phyloP scores from a whole-genome alignment of 2,888 invertebrate genomes.

The Sthenelais limicola region DNA sequence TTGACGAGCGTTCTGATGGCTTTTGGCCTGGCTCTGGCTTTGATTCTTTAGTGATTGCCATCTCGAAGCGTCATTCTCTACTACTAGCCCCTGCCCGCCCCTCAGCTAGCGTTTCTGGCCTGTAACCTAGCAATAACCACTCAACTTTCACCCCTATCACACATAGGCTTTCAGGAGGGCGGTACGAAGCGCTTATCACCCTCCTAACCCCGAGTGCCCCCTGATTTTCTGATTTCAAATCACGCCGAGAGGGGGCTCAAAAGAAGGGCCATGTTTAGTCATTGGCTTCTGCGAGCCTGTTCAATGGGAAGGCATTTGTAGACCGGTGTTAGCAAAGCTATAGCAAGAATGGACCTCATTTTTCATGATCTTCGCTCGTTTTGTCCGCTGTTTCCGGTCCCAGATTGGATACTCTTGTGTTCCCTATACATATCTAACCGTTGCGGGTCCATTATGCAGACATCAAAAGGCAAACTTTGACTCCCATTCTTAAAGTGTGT shows the following conservation, averaged over 20 bases:
- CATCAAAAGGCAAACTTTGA: too few relatives aligned
- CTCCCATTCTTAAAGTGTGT: too few relatives aligned
- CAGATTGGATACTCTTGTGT: constrained; percentile 13
- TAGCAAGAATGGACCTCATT: too few relatives aligned
- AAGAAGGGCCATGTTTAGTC: constrained; percentile 1
- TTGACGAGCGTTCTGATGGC: too few relatives aligned
- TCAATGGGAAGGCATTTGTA: too few relatives aligned
- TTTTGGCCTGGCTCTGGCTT: too few relatives aligned
- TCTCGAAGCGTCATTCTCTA: too few relatives aligned
- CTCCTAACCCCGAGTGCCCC: background rate
- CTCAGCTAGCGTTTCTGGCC: background rate
- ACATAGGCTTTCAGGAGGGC: background rate
- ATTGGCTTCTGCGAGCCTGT: background rate
- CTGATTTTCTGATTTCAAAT: background rate
- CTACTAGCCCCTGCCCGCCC: too few relatives aligned
- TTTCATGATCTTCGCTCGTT: constrained; percentile 16
- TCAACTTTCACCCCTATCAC: constrained; percentile 8
- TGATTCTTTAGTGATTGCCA: too few relatives aligned
- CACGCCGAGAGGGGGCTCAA: background rate
- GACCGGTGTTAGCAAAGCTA: too few relatives aligned
- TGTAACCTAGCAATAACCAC: constrained; percentile 12
- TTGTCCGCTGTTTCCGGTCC: constrained; percentile 23
- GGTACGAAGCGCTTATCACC: background rate
- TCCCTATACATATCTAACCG: too few relatives aligned
- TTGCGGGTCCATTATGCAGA: too few relatives aligned